Base-by-base conservation (phyloP, 2,113 vertebrate species). In the Apistogramma diplotaenia region DNA sequence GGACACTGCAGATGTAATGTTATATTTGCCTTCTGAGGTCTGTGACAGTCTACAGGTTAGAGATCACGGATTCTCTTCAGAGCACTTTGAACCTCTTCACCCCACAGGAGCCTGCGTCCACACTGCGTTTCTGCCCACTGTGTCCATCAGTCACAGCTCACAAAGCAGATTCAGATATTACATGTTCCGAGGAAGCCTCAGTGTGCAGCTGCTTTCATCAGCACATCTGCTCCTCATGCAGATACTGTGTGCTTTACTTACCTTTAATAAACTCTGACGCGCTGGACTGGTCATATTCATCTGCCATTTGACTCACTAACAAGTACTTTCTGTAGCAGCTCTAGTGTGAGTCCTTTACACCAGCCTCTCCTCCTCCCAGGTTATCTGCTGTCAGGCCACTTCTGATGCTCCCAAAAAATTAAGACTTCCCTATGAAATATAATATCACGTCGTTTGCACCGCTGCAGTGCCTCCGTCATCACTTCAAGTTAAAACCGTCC, bases 201-300 rank as follows among this genome's bases (percentile, higher is more conserved):
- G 3, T 11, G 1, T 0, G 8, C 57, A 33, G 10, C 35, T 37
- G 11, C 10, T 37, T 37, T 37, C 10, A 37, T 37, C 35, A 37
- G 35, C 35, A n/a, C n/a, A n/a, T n/a, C n/a, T n/a, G n/a, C n/a
- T n/a, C n/a, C n/a, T n/a, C n/a, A n/a, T n/a, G n/a, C n/a, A n/a
- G n/a, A n/a, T n/a, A n/a, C n/a, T n/a, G n/a, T n/a, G n/a, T n/a
- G 55, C 35, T 23, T 21, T 11, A 76, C 88, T 85, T 79, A 93
- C 92, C 92, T 84, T 84, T 89, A 35, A 91, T 86, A 18, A 93
- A 73, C 8, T 93, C 92, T 9, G 87, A 78, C 9, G 81, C 74
- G 21, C 61, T 21, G 2, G n/a, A 53, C 40, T 25, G 86, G 2
- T 89, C 92, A 76, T 73, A 74, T n/a, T 86, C 87, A 11, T 91